phyloP scores from a whole-genome alignment of 2,113 vertebrate genomes.

The Loxodonta africana region DNA sequence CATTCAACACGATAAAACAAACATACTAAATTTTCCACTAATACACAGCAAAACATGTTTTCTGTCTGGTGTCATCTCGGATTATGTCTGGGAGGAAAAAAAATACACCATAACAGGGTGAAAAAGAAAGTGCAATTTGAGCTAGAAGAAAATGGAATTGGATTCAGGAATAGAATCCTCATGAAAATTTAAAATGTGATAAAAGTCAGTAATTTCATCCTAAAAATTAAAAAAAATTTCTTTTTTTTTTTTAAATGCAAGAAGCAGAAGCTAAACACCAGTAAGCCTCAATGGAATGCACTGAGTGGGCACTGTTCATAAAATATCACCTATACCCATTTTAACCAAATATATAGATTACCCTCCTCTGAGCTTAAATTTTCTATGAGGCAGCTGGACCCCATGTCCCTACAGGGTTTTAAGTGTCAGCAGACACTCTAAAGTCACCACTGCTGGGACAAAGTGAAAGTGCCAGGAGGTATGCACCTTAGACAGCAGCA shows the following conservation, averaged over 20 bases:
- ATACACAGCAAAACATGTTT: neutral
- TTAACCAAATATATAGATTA: neutral
- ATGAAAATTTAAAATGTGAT: neutral
- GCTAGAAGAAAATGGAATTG: neutral
- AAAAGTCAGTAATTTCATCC: slow-evolving; percentile 37
- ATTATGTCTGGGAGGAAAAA: slow-evolving; percentile 27
- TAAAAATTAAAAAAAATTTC: neutral
- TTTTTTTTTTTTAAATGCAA: neutral
- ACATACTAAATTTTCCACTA: neutral
- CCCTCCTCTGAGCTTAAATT: neutral
- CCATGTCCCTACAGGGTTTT: neutral
- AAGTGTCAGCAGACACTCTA: neutral
- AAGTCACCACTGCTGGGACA: neutral
- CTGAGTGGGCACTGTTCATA: neutral
- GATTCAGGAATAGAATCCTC: slow-evolving; percentile 38
- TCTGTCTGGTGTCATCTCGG: neutral
- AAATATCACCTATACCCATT: neutral
- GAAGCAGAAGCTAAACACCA: neutral
- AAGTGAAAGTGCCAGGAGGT: neutral
- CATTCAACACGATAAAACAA: neutral
- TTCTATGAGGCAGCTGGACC: neutral
- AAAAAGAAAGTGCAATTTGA: neutral
- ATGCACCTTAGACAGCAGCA: neutral
- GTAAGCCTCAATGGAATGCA: neutral
- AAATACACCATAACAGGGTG: neutral